Evolutionary conservation across 1,140 invertebrate genomes (phyloP), one percentile per base, ranked within the genome.

Genomic region (Araneus ventricosus): DNA sequence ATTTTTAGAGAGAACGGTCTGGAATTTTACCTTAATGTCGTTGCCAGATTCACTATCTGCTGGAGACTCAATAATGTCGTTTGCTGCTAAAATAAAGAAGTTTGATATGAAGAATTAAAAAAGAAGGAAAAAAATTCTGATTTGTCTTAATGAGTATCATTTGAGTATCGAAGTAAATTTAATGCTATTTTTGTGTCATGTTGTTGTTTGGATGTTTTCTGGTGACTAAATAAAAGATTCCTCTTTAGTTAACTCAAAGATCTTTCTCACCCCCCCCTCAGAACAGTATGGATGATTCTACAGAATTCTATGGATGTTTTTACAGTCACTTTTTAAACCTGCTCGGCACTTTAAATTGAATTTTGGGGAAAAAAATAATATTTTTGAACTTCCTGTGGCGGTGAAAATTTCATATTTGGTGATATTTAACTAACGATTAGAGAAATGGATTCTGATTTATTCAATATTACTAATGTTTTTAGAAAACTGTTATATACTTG

Each of bases 21-120:
- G 45, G n/a, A 57, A 30, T 61, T 86, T 61, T 86, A 24, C 84
- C 8, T 59, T 86, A 86, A 59, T 57, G 84, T 20, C 80, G 27
- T 24, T 52, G 45, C 41, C 39, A 45, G 80, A 41, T 52, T 52
- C n/a, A 27, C 14, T 82, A 82, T 82, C 45, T 52, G 4, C 41
- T 45, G 10, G 22, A 84, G 10, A 45, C 10, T 17, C 0, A 84
- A 39, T 84, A 27, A 75, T 37, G 34, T 75, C 70, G 14, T 75
- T 37, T 75, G 70, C 37, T 84, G 20, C 6, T 27, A 52, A 84
- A 84, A 84, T 45, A 84, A 84, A 84, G 22, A 84, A 80, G 5
- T 0, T 80, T 8, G 24, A 52, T 84, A 7, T 22, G n/a, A 45
- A 84, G 4, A 79, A 79, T 34, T 79, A 79, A 79, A 79, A 45